Percentiles rank a stretch among this genome's conserved stretches.
Conservation (phyloP, 2,113 vertebrate genomes). For the Centropristis striata region DNA sequence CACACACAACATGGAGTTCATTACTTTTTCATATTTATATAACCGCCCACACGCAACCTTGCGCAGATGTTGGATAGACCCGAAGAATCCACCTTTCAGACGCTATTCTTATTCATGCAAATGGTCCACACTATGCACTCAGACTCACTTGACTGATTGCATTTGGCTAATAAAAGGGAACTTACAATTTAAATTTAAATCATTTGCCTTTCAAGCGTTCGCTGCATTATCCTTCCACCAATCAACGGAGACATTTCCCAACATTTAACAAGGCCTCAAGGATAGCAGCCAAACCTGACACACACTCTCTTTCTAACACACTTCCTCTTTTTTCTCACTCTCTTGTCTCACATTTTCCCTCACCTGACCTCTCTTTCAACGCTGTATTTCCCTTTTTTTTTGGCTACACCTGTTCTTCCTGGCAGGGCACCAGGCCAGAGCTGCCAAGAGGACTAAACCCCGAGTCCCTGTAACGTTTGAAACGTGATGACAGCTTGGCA, state of each 20-base stretch:
- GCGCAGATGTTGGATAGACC: slow-evolving; percentile 73
- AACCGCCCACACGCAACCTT: slow-evolving; percentile 55
- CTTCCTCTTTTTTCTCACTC: slow-evolving; percentile 7
- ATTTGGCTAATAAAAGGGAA: slow-evolving; percentile 74
- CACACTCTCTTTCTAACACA: not conserved
- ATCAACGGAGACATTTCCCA: not conserved
- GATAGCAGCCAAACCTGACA: not conserved
- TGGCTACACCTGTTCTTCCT: slow-evolving; percentile 53
- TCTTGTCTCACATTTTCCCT: slow-evolving; percentile 4
- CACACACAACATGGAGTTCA: slow-evolving; percentile 31
- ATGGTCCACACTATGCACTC: slow-evolving; percentile 60
- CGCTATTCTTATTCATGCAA: slow-evolving; percentile 78
- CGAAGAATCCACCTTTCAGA: slow-evolving; percentile 73
- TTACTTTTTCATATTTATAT: slow-evolving; percentile 57
- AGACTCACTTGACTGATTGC: slow-evolving; percentile 71
- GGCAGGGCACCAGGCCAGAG: slow-evolving; percentile 31
- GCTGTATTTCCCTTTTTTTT: slow-evolving; percentile 35
- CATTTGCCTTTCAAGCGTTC: not conserved
- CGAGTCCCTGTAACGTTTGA: slow-evolving; percentile 1
- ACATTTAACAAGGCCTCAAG: not conserved
- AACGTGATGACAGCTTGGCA: slow-evolving; percentile 23
- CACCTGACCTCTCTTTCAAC: slow-evolving; percentile 18
- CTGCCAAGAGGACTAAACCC: slow-evolving; percentile 9
- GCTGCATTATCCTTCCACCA: slow-evolving; percentile 1
- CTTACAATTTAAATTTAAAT: slow-evolving; percentile 54